Base-by-base conservation (phyloP, 2,113 vertebrate species). In the Festucalex cinctus region DNA sequence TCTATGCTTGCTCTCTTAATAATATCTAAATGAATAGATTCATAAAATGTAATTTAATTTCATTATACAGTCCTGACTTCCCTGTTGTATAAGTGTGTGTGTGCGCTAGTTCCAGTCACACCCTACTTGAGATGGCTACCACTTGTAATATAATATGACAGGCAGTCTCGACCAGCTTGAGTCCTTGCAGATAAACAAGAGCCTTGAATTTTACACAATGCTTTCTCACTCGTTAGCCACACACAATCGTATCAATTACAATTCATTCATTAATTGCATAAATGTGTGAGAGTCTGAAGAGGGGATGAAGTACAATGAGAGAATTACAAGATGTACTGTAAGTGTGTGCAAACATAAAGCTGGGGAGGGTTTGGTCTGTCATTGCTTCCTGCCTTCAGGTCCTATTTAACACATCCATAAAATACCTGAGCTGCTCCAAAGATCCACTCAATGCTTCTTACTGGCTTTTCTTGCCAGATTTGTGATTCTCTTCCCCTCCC, bases 331-430 rank as follows among this genome's bases (percentile, higher is more conserved):
- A 88, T 71, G 70, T 32, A 32, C 28, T 32, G 28, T 2, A 20
- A 39, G 35, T 64, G 66, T 46, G 73, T 70, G 28, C 5, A 24
- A 54, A 32, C 14, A 22, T 0, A 6, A 37, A 65, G 37, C 28
- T 43, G 73, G 64, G 76, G 78, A 37, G 62, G 72, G 51, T 8
- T 19, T 16, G 32, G 69, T 41, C 56, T 0, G 64, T 68, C 67
- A 71, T 76, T 76, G 70, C 78, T 83, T 79, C 76, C 83, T 86
- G 65, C 79, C 68, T 70, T 65, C 51, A 75, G 74, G 77, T 74
- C 56, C 59, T 59, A 68, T 69, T 82, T 78, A 74, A 82, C 63
- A 13, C 68, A 77, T 74, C 83, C 68, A 84, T 88, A 84, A 88
- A 86, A 77, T 12, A 60, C 63, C 65, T 71, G 64, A 75, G 39